phyloP scores from a whole-genome alignment of 2,888 invertebrate genomes.

The Fissipunctia ypsillon region DNA sequence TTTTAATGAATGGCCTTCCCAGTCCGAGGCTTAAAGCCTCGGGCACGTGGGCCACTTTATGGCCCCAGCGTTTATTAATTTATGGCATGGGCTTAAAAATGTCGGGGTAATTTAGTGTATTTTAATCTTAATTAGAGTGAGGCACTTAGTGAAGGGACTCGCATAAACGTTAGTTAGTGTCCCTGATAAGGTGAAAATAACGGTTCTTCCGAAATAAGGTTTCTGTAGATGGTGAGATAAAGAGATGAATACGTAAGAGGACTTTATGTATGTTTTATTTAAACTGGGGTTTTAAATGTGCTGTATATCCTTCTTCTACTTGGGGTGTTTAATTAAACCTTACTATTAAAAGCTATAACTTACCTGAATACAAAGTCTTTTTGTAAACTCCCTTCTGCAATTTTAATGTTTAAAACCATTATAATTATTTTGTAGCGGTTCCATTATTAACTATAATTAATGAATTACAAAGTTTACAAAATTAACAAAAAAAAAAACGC shows the following conservation, averaged over 20 bases:
- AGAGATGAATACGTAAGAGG: constrained; percentile 49
- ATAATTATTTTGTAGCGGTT: background rate
- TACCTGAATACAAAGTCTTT: background rate
- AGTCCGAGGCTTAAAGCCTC: constrained; percentile 60
- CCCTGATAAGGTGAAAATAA: constrained; percentile 53
- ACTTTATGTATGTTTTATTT: constrained; percentile 40
- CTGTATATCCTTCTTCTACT: background rate
- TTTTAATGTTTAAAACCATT: background rate
- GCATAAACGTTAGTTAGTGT: constrained; percentile 46
- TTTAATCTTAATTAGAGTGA: constrained; percentile 70
- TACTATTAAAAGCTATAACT: background rate
- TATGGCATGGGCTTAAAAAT: constrained; percentile 68
- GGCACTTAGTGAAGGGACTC: constrained; percentile 46
- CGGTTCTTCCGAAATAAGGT: constrained; percentile 48
- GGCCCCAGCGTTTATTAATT: constrained; percentile 67
- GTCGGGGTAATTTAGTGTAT: constrained; percentile 70
- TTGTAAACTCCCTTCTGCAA: background rate
- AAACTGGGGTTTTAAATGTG: constrained; percentile 14
- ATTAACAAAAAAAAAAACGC: background rate
- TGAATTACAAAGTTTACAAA: background rate
- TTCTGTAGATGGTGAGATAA: constrained; percentile 47
- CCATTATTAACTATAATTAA: too few species aligned
- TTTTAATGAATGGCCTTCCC: constrained; percentile 84
- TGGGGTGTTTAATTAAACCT: constrained; percentile 28
- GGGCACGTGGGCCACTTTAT: constrained; percentile 72